Percentiles rank a stretch among this genome's conserved stretches.
Conservation (phyloP, 2,797 vertebrate species). For the Sebastes nivosus region DNA sequence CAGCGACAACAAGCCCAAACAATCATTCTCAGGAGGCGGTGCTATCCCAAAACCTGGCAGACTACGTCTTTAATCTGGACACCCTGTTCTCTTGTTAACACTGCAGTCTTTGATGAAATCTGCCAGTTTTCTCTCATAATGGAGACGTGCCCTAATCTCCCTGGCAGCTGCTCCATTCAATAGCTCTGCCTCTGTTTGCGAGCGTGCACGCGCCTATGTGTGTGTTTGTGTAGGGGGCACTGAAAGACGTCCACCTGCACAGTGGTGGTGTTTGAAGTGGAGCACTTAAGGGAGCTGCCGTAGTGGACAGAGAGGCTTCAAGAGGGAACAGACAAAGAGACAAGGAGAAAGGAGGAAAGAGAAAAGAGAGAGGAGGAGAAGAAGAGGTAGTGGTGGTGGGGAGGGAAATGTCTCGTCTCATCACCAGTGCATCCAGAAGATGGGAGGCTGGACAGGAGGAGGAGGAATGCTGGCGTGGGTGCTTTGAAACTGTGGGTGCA, state of each 20-base stretch:
- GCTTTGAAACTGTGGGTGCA: conserved; percentile 53
- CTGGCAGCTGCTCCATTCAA: conserved; percentile 84
- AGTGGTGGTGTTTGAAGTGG: conserved; percentile 67
- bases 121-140: conserved; percentile 75
- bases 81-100: conserved; percentile 78
- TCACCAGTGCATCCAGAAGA: conserved; percentile 36
- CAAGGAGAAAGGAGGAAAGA: conserved; percentile 19
- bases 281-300: conserved; percentile 50
- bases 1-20: conserved; percentile 76
- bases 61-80: conserved; percentile 74
- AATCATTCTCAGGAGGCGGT: conserved; percentile 60
- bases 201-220: conserved; percentile 20
- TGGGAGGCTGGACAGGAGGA: conserved; percentile 26
- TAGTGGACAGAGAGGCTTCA: conserved; percentile 53
- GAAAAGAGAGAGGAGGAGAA: conserved; percentile 8
- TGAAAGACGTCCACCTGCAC: conserved; percentile 74
- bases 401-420: conserved; percentile 38
- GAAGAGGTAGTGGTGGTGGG: conserved; percentile 3
- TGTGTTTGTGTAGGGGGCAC: conserved; percentile 25
- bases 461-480: conserved; percentile 37
- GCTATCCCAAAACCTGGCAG: conserved; percentile 65
- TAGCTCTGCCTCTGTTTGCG: conserved; percentile 63
- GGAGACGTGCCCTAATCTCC: conserved; percentile 80
- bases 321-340: conserved; percentile 33
- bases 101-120: conserved; percentile 79